phyloP scores from a whole-genome alignment of 1,140 invertebrate species.

The Homalodisca vitripennis region DNA sequence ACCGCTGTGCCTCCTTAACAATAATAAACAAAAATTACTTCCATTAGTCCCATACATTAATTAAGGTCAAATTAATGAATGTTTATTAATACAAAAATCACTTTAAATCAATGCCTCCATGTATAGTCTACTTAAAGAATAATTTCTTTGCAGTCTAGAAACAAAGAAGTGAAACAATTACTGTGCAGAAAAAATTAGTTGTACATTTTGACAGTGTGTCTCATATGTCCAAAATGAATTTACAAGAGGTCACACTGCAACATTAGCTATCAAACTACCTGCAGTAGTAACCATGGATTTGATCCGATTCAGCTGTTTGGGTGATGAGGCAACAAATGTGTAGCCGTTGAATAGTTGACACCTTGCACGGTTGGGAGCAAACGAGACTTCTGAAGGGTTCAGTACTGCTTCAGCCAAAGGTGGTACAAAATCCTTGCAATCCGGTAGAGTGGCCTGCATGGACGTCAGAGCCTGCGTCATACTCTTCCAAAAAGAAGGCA shows the following conservation, averaged over 20 bases:
- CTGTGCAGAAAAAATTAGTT: no score
- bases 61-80: no score
- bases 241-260: no score
- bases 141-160: no score
- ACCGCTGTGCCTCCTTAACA: constrained; percentile 25
- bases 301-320: constrained; percentile 44
- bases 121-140: no score
- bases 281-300: constrained; percentile 24
- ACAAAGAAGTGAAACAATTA: no score
- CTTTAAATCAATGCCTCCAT: no score
- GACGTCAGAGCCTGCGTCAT: constrained; percentile 41
- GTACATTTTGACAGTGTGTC: no score
- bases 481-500: constrained; percentile 46
- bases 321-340: constrained; percentile 49
- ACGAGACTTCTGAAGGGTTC: constrained; percentile 45
- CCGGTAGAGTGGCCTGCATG: constrained; percentile 38
- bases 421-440: constrained; percentile 47
- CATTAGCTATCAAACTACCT: no score
- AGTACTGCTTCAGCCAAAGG: constrained; percentile 47
- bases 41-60: no score
- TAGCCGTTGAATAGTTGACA: constrained; percentile 48
- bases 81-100: no score
- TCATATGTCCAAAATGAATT: no score
- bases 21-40: neutral
- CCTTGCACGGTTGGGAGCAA: constrained; percentile 45